Evolutionary conservation across 2,113 vertebrate species (phyloP).

Genomic region (Albula goreensis): DNA sequence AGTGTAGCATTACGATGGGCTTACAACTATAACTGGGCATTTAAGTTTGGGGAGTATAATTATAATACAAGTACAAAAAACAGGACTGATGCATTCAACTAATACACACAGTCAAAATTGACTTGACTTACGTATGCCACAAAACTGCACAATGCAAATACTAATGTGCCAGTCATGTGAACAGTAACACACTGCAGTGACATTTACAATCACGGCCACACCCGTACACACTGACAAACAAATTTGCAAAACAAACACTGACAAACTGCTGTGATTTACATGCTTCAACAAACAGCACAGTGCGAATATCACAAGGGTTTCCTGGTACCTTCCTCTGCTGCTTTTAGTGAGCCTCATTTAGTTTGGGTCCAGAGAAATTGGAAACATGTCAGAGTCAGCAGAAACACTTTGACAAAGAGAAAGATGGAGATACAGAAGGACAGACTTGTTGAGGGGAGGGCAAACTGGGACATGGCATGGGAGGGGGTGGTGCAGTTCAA

Average conservation of each 20-base stretch:
- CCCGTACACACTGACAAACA: too few relatives aligned
- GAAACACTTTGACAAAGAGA: background rate
- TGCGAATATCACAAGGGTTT: background rate
- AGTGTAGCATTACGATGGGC: too few relatives aligned
- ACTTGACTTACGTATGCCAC: background rate
- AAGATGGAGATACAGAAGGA: background rate
- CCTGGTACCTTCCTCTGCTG: background rate
- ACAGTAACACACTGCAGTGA: background rate
- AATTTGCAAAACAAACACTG: too few relatives aligned
- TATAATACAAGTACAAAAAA: too few relatives aligned
- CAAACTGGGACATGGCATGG: background rate
- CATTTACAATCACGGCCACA: too few relatives aligned
- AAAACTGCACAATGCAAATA: background rate
- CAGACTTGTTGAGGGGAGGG: background rate
- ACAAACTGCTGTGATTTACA: background rate
- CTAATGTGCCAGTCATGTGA: background rate
- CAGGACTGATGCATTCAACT: too few relatives aligned
- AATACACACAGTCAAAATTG: background rate
- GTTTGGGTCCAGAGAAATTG: background rate
- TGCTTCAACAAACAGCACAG: too few relatives aligned
- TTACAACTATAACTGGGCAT: too few relatives aligned
- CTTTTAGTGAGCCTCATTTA: background rate
- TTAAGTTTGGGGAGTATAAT: too few relatives aligned
- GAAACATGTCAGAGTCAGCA: background rate
- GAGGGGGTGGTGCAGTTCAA: background rate